phyloP scores from a whole-genome alignment of 2,797 vertebrate genomes.

The Mallotus villosus region DNA sequence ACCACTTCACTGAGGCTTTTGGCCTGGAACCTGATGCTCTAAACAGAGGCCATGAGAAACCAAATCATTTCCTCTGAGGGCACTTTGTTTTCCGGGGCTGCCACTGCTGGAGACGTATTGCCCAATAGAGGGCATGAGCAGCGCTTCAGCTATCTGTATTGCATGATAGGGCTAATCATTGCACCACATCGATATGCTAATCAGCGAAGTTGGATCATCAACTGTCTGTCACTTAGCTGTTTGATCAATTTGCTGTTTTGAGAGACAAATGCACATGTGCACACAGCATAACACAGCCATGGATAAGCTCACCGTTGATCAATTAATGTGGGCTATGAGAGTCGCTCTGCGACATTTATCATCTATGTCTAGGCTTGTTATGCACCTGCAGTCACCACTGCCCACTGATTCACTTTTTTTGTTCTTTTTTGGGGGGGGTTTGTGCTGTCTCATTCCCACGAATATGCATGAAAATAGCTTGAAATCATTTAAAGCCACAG shows the following conservation, averaged over 20 bases:
- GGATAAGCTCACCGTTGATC: neutral
- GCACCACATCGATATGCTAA: too few species aligned
- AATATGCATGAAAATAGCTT: constrained; percentile 40
- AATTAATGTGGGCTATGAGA: neutral
- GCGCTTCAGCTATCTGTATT: neutral
- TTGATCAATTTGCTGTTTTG: neutral
- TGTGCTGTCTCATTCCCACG: constrained; percentile 35
- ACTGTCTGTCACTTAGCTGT: neutral
- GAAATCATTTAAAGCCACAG: constrained; percentile 42
- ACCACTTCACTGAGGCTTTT: constrained; percentile 42
- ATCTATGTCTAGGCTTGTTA: neutral
- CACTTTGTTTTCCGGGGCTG: neutral
- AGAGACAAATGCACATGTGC: neutral
- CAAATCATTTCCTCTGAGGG: constrained; percentile 10
- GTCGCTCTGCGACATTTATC: neutral
- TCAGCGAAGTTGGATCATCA: too few species aligned
- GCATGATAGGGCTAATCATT: too few species aligned
- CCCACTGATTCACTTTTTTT: neutral
- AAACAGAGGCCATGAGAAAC: constrained; percentile 42
- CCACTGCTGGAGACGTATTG: neutral
- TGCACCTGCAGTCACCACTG: neutral
- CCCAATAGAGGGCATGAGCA: neutral
- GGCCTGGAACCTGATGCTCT: constrained; percentile 36
- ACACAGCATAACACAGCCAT: neutral
- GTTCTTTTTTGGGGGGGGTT: neutral